Evolutionary conservation across 2,888 invertebrate species (phyloP).

Genomic region (Blastobasis adustella): DNA sequence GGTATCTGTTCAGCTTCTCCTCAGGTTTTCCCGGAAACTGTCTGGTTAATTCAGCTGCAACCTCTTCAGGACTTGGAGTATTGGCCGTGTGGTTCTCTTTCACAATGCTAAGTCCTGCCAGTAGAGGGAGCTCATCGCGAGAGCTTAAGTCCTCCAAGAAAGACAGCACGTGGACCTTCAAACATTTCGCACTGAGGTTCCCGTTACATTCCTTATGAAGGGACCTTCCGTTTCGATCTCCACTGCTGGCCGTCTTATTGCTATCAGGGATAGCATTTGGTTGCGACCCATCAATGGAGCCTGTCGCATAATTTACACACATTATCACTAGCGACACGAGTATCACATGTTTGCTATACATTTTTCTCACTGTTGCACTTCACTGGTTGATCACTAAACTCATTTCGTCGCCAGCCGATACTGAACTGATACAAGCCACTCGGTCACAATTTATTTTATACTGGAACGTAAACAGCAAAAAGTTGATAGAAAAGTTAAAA

Average conservation of each 20-base stretch:
- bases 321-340: slow-evolving; percentile 31
- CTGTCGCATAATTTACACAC: slow-evolving; percentile 30
- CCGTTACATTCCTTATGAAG: slow-evolving; percentile 59
- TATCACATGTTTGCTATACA: slow-evolving; percentile 41
- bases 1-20: slow-evolving; percentile 82
- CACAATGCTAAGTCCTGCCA: slow-evolving; percentile 86
- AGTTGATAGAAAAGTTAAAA: slow-evolving; percentile 42
- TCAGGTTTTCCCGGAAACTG: slow-evolving; percentile 86
- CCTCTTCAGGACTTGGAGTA: slow-evolving; percentile 74
- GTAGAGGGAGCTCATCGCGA: slow-evolving; percentile 78
- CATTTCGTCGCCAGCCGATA: slow-evolving; percentile 42
- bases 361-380: slow-evolving; percentile 40
- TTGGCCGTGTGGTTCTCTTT: slow-evolving; percentile 71
- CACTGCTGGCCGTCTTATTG: slow-evolving; percentile 16
- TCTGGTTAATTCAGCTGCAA: slow-evolving; percentile 80
- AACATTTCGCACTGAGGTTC: slow-evolving; percentile 79
- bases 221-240: slow-evolving; percentile 47
- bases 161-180: slow-evolving; percentile 85
- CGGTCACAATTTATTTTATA: slow-evolving; percentile 58
- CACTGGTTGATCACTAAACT: slow-evolving; percentile 17
- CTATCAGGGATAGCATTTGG: slow-evolving; percentile 31
- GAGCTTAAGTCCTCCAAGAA: slow-evolving; percentile 84
- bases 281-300: slow-evolving; percentile 43
- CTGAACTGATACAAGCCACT: slow-evolving; percentile 42
- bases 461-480: slow-evolving; percentile 37